Conservation (phyloP, 2,113 vertebrate species). For the Trogon melanurus region DNA sequence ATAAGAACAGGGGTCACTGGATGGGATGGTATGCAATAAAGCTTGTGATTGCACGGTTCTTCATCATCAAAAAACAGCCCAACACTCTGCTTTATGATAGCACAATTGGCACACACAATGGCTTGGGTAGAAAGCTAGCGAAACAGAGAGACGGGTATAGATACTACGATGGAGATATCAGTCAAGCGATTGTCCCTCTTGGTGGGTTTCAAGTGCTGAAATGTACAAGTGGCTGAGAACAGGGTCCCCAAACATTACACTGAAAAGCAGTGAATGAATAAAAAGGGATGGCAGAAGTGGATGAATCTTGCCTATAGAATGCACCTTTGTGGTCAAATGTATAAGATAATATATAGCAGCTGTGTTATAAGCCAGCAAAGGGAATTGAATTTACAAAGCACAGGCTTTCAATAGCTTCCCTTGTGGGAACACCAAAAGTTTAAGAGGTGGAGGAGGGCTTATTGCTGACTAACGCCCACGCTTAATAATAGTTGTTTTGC, state of each 20-base stretch:
- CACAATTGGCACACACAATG: slow-evolving; percentile 74
- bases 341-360: slow-evolving; percentile 80
- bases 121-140: slow-evolving; percentile 76
- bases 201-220: slow-evolving; percentile 76
- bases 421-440: slow-evolving; percentile 74
- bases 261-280: slow-evolving; percentile 76
- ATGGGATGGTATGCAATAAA: slow-evolving; percentile 80
- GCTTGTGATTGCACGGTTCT: slow-evolving; percentile 76
- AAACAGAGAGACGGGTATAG: slow-evolving; percentile 73
- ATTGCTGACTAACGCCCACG: slow-evolving; percentile 48
- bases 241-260: slow-evolving; percentile 73
- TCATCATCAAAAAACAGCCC: slow-evolving; percentile 64
- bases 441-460: slow-evolving; percentile 68
- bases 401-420: slow-evolving; percentile 68
- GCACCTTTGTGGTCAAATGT: slow-evolving; percentile 77
- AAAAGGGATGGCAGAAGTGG: slow-evolving; percentile 74
- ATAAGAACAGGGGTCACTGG: slow-evolving; percentile 77
- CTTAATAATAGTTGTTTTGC: slow-evolving; percentile 55
- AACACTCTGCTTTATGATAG: slow-evolving; percentile 73
- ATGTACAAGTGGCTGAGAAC: slow-evolving; percentile 80
- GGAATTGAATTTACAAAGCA: slow-evolving; percentile 71
- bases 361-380: slow-evolving; percentile 75
- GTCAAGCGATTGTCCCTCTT: slow-evolving; percentile 78
- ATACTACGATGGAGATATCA: slow-evolving; percentile 74
- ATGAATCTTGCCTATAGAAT: slow-evolving; percentile 78